Percentiles rank a stretch among this genome's conserved stretches.
phyloP scores from a whole-genome alignment of 1,140 invertebrate species.

The Tenebrio molitor region DNA sequence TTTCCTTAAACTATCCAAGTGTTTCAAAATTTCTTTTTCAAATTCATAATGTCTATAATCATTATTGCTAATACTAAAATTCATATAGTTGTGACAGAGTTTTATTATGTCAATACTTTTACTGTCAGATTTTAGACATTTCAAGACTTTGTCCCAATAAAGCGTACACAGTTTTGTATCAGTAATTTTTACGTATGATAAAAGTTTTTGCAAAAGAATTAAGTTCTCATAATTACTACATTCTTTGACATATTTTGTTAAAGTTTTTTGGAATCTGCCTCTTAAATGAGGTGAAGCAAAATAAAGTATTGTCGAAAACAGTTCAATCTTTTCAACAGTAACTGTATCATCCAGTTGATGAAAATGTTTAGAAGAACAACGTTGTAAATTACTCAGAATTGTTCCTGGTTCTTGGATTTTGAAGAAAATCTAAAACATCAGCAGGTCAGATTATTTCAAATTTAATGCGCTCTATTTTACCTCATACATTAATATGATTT shows the following conservation, averaged over 20 bases:
- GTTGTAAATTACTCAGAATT: conserved; percentile 59
- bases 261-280: conserved; percentile 59
- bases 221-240: conserved; percentile 53
- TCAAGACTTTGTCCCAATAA: conserved; percentile 65
- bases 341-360: conserved; percentile 57
- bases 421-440: conserved; percentile 57
- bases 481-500: conserved; percentile 55
- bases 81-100: conserved; percentile 69
- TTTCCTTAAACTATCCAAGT: conserved; percentile 65
- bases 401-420: conserved; percentile 63
- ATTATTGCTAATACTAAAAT: conserved; percentile 69
- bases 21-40: conserved; percentile 65
- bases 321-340: conserved; percentile 48
- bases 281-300: conserved; percentile 63
- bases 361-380: conserved; percentile 56
- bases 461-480: conserved; percentile 49
- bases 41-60: conserved; percentile 67
- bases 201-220: conserved; percentile 63
- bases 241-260: conserved; percentile 60
- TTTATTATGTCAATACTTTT: conserved; percentile 62
- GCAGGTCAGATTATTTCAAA: conserved; percentile 16
- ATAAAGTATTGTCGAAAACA: conserved; percentile 58
- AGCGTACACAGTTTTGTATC: conserved; percentile 64
- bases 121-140: conserved; percentile 56
- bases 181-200: conserved; percentile 67